phyloP scores from a whole-genome alignment of 2,888 invertebrate species.

The Dynastes tityus region DNA sequence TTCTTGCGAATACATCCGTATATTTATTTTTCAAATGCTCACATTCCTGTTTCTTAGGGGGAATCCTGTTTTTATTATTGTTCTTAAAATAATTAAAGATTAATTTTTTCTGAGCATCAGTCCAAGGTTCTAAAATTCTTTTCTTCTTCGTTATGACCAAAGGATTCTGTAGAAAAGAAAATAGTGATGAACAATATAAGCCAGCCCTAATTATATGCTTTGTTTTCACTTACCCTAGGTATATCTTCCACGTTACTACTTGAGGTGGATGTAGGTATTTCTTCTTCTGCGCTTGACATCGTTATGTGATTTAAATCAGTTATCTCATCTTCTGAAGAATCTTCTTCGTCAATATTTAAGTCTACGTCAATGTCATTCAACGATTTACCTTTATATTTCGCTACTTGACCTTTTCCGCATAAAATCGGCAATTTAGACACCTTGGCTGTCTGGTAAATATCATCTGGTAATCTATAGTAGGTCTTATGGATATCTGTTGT shows the following conservation, averaged over 20 bases:
- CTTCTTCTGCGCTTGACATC: neutral
- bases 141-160: neutral
- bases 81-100: neutral
- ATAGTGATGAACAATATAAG: neutral
- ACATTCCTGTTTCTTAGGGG: neutral
- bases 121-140: neutral
- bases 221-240: neutral
- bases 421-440: conserved; percentile 55
- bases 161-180: neutral
- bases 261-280: neutral
- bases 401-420: conserved; percentile 53
- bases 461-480: conserved; percentile 55
- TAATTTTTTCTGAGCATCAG: neutral
- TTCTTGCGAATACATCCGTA: neutral
- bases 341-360: neutral
- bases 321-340: neutral
- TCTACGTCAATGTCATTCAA: conserved; percentile 54
- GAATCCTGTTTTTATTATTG: neutral
- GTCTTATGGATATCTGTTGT: neutral
- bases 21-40: neutral
- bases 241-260: neutral
- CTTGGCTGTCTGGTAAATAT: conserved; percentile 57
- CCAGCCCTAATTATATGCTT: neutral
- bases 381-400: conserved; percentile 53
- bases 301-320: neutral